phyloP scores from a whole-genome alignment of 2,888 invertebrate genomes.

The Morinoia aosen region DNA sequence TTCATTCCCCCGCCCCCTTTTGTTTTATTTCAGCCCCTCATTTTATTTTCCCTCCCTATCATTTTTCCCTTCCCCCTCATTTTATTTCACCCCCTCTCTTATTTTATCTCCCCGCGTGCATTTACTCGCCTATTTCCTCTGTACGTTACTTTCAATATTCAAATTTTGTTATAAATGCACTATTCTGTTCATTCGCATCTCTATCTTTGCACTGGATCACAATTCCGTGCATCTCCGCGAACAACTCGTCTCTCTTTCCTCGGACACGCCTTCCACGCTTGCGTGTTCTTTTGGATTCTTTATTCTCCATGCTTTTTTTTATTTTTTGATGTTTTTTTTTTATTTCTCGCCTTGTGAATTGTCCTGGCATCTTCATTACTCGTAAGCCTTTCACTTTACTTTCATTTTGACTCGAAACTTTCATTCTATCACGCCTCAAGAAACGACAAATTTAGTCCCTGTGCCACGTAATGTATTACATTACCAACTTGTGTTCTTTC shows the following conservation, averaged over 20 bases:
- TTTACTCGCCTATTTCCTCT: not conserved
- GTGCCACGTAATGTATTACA: too few relatives aligned
- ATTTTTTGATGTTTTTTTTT: not conserved
- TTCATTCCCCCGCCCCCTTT: not conserved
- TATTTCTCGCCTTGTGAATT: not conserved
- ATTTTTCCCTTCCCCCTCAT: not conserved
- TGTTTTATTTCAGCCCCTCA: not conserved
- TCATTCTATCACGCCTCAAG: too few relatives aligned
- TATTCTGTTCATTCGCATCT: too few relatives aligned
- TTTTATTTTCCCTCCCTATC: not conserved
- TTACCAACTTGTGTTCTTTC: too few relatives aligned
- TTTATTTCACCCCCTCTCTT: not conserved
- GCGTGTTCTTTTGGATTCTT: not conserved
- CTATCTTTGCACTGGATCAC: too few relatives aligned
- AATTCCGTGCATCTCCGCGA: not conserved
- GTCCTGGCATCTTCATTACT: not conserved
- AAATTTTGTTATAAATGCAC: too few relatives aligned
- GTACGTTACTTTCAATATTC: too few relatives aligned
- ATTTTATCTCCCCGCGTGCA: not conserved
- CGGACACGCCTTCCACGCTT: too few relatives aligned
- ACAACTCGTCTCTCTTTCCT: too few relatives aligned
- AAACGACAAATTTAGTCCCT: too few relatives aligned
- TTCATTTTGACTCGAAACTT: too few relatives aligned
- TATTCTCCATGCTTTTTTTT: not conserved
- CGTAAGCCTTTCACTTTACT: too few relatives aligned